Evolutionary conservation across 2,888 invertebrate species (phyloP), one percentile per base, ranked within the genome.

Genomic region (Apodemia hepburni): DNA sequence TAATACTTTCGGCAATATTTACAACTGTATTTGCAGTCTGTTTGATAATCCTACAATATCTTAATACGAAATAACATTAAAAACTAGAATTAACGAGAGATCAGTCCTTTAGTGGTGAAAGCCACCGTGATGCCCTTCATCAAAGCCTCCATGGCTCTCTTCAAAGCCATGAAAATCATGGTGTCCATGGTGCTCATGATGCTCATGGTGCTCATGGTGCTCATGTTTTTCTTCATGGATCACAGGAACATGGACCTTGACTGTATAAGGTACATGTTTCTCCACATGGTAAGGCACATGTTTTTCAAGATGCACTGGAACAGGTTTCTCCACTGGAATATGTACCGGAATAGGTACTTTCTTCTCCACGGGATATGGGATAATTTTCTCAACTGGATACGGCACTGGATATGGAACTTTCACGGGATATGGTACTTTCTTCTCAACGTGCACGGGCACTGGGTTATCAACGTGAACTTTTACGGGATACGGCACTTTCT

Each of bases 371-470:
- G 94, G 93, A 76, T 93, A 93, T 0, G 94, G 94, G 49, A 95
- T 91, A 47, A 94, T 90, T 75, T 94, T 94, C 73, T 94, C 93
- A 0, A 95, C 94, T 22, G 94, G 94, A 80, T 95, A 95, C 29
- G 95, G 95, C 9, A 92, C 93, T 17, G 95, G 95, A 47, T 94
- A 93, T 11, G 93, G 95, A 33, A 96, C 95, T 77, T 96, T 96
- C 7, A 96, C 95, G 60, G 92, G 93, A 72, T 94, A 94, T 35
- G 96, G 96, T 69, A 96, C 95, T 49, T 95, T 95, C 78, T 96
- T 96, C 67, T 96, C 96, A 2, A 96, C 96, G 67, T 95, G 95
- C 17, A 95, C 95, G 8, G 95, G 95, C 6, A 95, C 92, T 54
- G 94, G 96, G 75, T 94, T 92, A 58, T 95, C 94, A 45, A 93